These are phyloP conservation scores for Anoplolepis gracilipes DNA, from an alignment of 1,140 invertebrate species.

Conservation along the genomic window DNA sequence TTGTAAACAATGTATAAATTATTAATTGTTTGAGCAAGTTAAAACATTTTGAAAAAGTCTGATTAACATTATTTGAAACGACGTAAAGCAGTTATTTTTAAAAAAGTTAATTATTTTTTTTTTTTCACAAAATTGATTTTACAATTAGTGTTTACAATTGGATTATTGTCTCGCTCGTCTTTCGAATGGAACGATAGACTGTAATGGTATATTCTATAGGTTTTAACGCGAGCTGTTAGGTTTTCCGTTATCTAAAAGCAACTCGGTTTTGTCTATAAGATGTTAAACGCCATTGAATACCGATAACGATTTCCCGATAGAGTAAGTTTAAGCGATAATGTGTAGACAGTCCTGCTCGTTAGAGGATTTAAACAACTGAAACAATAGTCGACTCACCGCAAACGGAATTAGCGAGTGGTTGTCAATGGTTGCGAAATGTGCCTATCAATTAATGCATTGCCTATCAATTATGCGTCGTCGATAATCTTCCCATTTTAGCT, in stretches of 20 bases:
- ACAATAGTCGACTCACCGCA: conserved; percentile 23
- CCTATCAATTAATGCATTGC: conserved; percentile 42
- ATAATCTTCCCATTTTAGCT: conserved; percentile 39
- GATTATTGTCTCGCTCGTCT: background rate
- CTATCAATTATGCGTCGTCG: conserved; percentile 12
- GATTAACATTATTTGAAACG: background rate
- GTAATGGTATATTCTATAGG: background rate
- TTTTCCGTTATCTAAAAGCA: background rate
- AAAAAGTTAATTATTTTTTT: background rate
- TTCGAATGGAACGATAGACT: background rate
- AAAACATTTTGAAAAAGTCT: too few relatives aligned
- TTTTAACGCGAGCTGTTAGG: background rate
- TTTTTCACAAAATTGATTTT: background rate
- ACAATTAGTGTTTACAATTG: background rate
- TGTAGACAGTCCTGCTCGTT: conserved; percentile 18
- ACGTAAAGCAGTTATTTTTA: background rate
- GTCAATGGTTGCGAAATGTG: conserved; percentile 39
- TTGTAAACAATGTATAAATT: too few relatives aligned
- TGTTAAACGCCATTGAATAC: conserved; percentile 18
- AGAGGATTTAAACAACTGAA: conserved; percentile 22
- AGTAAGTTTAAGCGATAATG: conserved; percentile 27
- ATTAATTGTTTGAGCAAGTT: too few relatives aligned
- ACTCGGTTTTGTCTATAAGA: background rate
- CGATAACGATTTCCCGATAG: conserved; percentile 30
- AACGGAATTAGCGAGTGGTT: conserved; percentile 36